Evolutionary conservation across 1,140 invertebrate species (phyloP).

Genomic region (Nasonia longicornis): DNA sequence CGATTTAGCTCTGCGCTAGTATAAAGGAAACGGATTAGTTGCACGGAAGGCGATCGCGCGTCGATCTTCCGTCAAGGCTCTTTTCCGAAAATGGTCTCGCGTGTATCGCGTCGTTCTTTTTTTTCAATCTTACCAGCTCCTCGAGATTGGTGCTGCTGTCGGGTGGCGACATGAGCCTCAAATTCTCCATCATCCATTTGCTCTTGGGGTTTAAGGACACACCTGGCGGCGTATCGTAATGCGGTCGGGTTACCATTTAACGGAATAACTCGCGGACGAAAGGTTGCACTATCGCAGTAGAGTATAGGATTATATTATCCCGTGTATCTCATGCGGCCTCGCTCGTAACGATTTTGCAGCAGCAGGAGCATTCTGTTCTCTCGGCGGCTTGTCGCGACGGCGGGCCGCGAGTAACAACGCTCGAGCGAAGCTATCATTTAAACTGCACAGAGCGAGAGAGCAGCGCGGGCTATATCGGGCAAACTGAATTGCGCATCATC

Average conservation of each 20-base stretch:
- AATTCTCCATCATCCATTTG: slow-evolving; percentile 70
- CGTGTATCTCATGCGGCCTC: background rate
- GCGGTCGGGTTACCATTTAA: slow-evolving; percentile 52
- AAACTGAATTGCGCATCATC: background rate
- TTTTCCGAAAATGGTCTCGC: background rate
- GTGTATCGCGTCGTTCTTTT: background rate
- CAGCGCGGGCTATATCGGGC: background rate
- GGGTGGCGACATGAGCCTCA: slow-evolving; percentile 51
- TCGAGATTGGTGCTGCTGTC: background rate
- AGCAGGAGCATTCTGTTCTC: background rate
- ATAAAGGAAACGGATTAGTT: background rate
- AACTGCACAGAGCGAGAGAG: background rate
- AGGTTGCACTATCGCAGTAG: background rate
- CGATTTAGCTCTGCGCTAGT: background rate
- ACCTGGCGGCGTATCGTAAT: slow-evolving; percentile 52
- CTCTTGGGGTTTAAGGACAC: slow-evolving; percentile 70
- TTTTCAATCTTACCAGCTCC: slow-evolving; percentile 23
- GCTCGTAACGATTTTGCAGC: background rate
- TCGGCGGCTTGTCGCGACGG: background rate
- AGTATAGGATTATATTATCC: background rate
- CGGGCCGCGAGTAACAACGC: background rate
- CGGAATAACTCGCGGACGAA: background rate
- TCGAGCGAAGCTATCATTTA: background rate
- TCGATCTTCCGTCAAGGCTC: background rate
- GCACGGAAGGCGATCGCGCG: background rate